These are phyloP conservation scores for Alviniconcha strummeri DNA, from an alignment of 2,888 invertebrate species.

Conservation along the genomic window DNA sequence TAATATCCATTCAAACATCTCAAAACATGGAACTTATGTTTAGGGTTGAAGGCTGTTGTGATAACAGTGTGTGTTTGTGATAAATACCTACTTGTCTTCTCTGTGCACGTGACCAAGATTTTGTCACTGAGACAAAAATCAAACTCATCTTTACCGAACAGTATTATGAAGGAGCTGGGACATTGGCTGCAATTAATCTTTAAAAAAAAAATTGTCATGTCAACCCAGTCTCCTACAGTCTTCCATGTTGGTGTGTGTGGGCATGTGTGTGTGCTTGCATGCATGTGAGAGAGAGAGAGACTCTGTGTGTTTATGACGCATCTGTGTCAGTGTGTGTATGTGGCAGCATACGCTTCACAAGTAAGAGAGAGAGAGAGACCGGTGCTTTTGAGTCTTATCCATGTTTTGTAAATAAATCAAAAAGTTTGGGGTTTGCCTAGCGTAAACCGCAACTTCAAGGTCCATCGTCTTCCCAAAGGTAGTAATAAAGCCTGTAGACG, in stretches of 20 bases:
- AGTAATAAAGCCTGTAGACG: conserved; percentile 5
- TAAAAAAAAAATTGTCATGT: not conserved
- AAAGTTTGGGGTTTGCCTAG: conserved; percentile 27
- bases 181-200: not conserved
- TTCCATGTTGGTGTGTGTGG: conserved; percentile 30
- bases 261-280: conserved; percentile 17
- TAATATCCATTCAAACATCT: not conserved
- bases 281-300: conserved; percentile 8
- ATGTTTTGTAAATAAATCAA: conserved; percentile 12
- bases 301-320: not conserved
- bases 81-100: not conserved
- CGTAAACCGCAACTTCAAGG: conserved; percentile 27
- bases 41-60: conserved; percentile 18
- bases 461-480: conserved; percentile 32
- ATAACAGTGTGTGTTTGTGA: conserved; percentile 14
- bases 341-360: conserved; percentile 9
- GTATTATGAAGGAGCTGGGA: conserved; percentile 37
- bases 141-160: conserved; percentile 41
- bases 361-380: conserved; percentile 6
- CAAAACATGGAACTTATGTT: conserved; percentile 5
- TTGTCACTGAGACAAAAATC: not conserved
- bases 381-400: not conserved
- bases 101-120: not conserved
- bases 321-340: conserved; percentile 1
- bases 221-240: conserved; percentile 35